Evolutionary conservation across 2,113 vertebrate species (phyloP).

Genomic region (mouse (Mus musculus)): DNA sequence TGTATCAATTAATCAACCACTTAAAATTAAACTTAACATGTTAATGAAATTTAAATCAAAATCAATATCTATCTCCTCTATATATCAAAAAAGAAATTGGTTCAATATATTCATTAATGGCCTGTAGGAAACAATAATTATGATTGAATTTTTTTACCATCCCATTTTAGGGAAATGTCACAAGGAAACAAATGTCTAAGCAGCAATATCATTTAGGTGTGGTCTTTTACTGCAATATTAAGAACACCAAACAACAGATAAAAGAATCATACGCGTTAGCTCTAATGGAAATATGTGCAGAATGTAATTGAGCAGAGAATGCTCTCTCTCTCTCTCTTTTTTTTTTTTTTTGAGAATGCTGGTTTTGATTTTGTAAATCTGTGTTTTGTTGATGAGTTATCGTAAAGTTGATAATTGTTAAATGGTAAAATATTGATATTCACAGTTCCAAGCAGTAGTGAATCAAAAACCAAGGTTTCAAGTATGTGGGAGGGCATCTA

Average conservation of each 20-base stretch:
- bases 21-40: background rate
- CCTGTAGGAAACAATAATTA: background rate
- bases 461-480: background rate
- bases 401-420: background rate
- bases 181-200: background rate
- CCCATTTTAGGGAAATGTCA: background rate
- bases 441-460: background rate
- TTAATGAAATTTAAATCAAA: slow-evolving; percentile 9
- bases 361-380: background rate
- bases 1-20: background rate
- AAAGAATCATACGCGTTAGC: background rate
- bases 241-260: background rate
- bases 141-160: background rate
- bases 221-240: background rate
- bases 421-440: background rate
- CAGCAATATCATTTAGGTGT: background rate
- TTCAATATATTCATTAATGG: background rate
- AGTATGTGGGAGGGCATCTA: background rate
- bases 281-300: background rate
- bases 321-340: too few species aligned
- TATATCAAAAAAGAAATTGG: background rate
- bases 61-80: background rate
- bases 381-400: background rate
- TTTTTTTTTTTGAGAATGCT: too few species aligned
- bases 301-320: background rate